phyloP scores from a whole-genome alignment of 2,888 invertebrate species.

The Limenitis camilla region DNA sequence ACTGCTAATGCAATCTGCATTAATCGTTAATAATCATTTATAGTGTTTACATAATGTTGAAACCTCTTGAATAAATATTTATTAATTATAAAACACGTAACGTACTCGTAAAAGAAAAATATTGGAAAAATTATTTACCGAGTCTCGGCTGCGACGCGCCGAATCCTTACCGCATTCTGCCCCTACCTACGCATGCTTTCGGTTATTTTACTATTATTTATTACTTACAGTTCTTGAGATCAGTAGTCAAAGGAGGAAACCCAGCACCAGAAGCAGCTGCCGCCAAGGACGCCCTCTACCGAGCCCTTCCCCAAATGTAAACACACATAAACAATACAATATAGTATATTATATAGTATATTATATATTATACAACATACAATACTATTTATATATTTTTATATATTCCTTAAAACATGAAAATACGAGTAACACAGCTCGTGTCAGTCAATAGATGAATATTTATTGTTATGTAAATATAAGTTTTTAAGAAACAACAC shows the following conservation, averaged over 20 bases:
- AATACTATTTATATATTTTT: conserved; percentile 1
- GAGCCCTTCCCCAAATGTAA: conserved; percentile 24
- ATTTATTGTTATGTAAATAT: conserved; percentile 49
- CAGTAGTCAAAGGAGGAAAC: conserved; percentile 33
- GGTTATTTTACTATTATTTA: too few species aligned
- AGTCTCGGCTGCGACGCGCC: too few species aligned
- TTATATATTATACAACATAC: not conserved
- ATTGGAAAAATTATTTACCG: too few species aligned
- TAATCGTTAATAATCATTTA: too few species aligned
- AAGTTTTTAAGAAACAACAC: conserved; percentile 42
- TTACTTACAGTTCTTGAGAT: conserved; percentile 40
- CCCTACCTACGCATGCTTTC: too few species aligned
- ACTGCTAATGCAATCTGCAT: too few species aligned
- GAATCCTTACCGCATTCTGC: too few species aligned
- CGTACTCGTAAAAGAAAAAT: too few species aligned
- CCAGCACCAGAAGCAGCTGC: conserved; percentile 25
- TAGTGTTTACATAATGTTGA: too few species aligned
- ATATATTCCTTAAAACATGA: conserved; percentile 8
- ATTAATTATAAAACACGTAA: too few species aligned
- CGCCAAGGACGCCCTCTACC: conserved; percentile 34
- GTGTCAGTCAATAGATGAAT: conserved; percentile 21
- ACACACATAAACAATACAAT: not conserved
- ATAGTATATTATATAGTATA: conserved; percentile 13
- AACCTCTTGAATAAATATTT: too few species aligned
- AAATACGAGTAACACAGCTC: not conserved